Base-by-base conservation (phyloP, 2,888 invertebrate genomes). In the Athetis lepigone region DNA sequence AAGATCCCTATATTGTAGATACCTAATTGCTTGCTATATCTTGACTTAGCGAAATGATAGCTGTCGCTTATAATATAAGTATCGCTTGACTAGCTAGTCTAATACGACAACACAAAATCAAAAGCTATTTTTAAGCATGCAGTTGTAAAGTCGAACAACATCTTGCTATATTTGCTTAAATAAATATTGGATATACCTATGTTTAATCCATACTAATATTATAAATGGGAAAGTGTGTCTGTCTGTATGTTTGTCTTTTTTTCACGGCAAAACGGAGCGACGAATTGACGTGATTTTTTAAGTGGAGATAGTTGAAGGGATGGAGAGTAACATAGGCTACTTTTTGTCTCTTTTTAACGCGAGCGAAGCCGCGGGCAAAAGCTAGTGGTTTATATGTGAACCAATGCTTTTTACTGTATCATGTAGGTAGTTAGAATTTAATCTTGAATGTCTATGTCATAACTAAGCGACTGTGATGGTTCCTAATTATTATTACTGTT, bases 1-100 rank as follows among this genome's bases (percentile, higher is more conserved):
- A 33, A 19, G 1, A 23, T n/a, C n/a, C 5, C 7, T 63, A 13
- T 19, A 18, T 19, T 29, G n/a, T 45, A 27, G 37, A 57, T 55
- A 23, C 27, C 7, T 27, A 13, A n/a, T 13, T 23, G 19, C 58
- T 29, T 45, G 8, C 4, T 43, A 3, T 7, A 2, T 13, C 21
- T 67, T 67, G 19, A 45, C 59, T 46, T 68, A 64, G 29, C 55
- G 42, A 21, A 8, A 40, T 33, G 19, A 25, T 13, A 39, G 62
- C 33, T 16, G 23, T 45, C 13, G 57, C 46, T 46, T 37, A 47
- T 45, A 0, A 27, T 9, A 16, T 19, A 9, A n/a, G 19, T 13
- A 21, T n/a, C 1, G 63, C 57, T 66, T 45, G 8, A 11, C 8
- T 43, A 0, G 45, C 59, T 60, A 13, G n/a, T 18, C 2, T 29